Evolutionary conservation across 2,888 invertebrate genomes (phyloP).

Genomic region (Agriopis leucophaearia): DNA sequence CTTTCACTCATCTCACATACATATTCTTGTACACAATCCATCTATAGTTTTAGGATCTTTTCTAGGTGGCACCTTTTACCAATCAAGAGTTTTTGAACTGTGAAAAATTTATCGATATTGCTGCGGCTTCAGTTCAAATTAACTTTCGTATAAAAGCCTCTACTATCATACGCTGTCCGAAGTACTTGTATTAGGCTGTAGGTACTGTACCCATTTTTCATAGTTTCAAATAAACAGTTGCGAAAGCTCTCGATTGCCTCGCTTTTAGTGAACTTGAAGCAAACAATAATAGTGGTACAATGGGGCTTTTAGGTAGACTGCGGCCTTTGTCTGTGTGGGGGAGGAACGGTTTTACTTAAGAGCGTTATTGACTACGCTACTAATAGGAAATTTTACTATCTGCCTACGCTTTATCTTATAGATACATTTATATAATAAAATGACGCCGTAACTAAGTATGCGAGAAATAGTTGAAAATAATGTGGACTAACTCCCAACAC

Average conservation of each 20-base stretch:
- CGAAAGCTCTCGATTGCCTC: conserved; percentile 64
- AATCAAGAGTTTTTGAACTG: not conserved
- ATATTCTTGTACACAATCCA: not conserved
- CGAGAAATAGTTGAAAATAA: not conserved
- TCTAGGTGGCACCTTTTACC: not conserved
- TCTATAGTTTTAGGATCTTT: not conserved
- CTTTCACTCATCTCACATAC: no score
- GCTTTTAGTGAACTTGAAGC: conserved; percentile 70
- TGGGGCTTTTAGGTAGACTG: conserved; percentile 70
- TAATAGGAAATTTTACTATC: conserved; percentile 30
- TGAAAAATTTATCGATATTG: not conserved
- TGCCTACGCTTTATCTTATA: conserved; percentile 3
- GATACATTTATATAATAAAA: no score
- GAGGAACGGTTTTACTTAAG: conserved; percentile 57
- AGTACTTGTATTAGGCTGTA: not conserved
- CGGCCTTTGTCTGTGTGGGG: conserved; percentile 67
- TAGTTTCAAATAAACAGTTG: conserved; percentile 44
- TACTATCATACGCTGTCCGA: not conserved
- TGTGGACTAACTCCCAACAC: not conserved
- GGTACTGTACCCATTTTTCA: conserved; percentile 8
- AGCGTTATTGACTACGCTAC: conserved; percentile 60
- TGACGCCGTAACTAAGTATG: not conserved
- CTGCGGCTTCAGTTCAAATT: not conserved
- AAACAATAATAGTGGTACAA: conserved; percentile 75
- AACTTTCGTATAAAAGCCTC: not conserved